These are phyloP conservation scores for Caradrina clavipalpis DNA, from an alignment of 2,888 invertebrate species.

Conservation along the genomic window DNA sequence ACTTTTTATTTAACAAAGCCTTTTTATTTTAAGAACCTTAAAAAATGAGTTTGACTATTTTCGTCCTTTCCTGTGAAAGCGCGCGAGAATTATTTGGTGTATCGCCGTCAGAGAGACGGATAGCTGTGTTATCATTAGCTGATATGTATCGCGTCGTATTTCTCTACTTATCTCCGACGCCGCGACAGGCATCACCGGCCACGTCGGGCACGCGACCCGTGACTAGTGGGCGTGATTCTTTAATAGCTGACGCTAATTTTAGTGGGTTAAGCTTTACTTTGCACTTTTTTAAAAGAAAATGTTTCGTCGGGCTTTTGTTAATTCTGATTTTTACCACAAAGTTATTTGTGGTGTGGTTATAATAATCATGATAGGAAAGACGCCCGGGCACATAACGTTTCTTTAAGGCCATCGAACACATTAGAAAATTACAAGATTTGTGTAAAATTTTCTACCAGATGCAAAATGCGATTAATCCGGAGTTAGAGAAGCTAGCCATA, in stretches of 20 bases:
- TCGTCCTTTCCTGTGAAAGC: neutral
- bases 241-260: slow-evolving; percentile 12
- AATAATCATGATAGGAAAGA: neutral
- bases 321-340: too few relatives aligned
- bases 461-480: too few relatives aligned
- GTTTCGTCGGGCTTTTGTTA: neutral
- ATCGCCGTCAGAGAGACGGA: slow-evolving; percentile 45
- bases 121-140: slow-evolving; percentile 25
- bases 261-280: neutral
- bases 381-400: neutral
- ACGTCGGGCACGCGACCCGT: slow-evolving; percentile 52
- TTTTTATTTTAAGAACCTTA: too few relatives aligned
- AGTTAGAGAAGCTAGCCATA: too few relatives aligned
- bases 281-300: neutral
- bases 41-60: too few relatives aligned
- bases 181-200: slow-evolving; percentile 33
- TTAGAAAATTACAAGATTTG: too few relatives aligned
- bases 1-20: too few relatives aligned
- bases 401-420: too few relatives aligned
- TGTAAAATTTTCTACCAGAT: too few relatives aligned
- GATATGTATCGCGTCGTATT: slow-evolving; percentile 55
- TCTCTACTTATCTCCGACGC: slow-evolving; percentile 56
- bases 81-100: slow-evolving; percentile 3
- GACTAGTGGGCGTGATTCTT: slow-evolving; percentile 25
- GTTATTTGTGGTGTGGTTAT: too few relatives aligned